These are phyloP conservation scores for Monopis laevigella DNA, from an alignment of 2,888 invertebrate genomes.

Conservation along the genomic window DNA sequence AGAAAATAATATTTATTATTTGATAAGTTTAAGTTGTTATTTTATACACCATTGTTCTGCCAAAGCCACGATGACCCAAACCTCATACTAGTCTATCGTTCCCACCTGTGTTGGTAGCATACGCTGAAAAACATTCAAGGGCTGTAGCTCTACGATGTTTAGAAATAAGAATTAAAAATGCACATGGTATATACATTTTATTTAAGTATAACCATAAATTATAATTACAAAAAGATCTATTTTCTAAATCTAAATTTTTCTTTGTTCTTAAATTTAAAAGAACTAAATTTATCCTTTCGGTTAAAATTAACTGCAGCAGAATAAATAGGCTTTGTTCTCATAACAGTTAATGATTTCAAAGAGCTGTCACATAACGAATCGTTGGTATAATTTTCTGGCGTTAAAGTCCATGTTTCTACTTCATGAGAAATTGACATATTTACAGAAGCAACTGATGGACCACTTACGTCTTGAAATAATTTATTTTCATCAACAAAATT, in stretches of 20 bases:
- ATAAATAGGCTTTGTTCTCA: slow-evolving; percentile 1
- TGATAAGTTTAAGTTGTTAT: too few relatives aligned
- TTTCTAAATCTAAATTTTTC: slow-evolving; percentile 1
- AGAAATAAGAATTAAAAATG: too few relatives aligned
- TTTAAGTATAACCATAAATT: too few relatives aligned
- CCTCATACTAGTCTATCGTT: too few relatives aligned
- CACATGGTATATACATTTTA: too few relatives aligned
- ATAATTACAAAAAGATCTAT: too few relatives aligned
- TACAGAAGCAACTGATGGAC: slow-evolving; percentile 12
- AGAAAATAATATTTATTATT: too few relatives aligned
- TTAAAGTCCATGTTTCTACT: slow-evolving; percentile 40
- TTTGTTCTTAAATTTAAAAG: slow-evolving; percentile 5
- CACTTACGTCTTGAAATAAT: slow-evolving; percentile 23
- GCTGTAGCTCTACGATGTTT: too few relatives aligned
- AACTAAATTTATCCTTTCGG: background rate
- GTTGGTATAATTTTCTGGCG: slow-evolving; percentile 22
- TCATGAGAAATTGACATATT: slow-evolving; percentile 28
- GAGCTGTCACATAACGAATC: background rate
- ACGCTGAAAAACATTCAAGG: too few relatives aligned
- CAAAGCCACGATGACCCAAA: too few relatives aligned
- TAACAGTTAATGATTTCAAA: slow-evolving; percentile 1
- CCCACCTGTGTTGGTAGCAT: too few relatives aligned
- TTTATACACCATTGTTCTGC: too few relatives aligned
- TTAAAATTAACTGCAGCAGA: background rate
- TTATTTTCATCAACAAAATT: slow-evolving; percentile 13